Percentiles rank a stretch among this genome's conserved stretches.
These are phyloP conservation scores for Nebria salina DNA, from an alignment of 2,888 invertebrate species.

Conservation along the genomic window DNA sequence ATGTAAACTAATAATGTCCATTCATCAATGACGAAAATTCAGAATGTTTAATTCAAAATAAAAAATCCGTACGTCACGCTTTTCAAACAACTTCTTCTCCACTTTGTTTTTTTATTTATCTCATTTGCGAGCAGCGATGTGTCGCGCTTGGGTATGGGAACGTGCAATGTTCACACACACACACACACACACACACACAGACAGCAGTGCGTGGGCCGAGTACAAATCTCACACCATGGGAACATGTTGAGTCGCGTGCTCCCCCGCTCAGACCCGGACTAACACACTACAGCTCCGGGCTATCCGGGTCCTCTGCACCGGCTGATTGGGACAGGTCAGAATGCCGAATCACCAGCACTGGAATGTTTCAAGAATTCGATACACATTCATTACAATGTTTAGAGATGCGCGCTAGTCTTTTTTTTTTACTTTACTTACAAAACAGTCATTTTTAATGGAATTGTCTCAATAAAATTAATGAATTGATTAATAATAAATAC, in stretches of 20 bases:
- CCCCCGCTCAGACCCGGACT: background rate
- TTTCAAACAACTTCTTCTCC: background rate
- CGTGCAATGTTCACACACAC: background rate
- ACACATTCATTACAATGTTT: background rate
- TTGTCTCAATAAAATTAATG: too few species aligned
- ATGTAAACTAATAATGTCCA: too few species aligned
- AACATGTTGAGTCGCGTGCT: background rate
- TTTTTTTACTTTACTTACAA: too few species aligned
- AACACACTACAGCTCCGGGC: background rate
- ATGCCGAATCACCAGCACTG: background rate
- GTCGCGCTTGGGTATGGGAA: slow-evolving; percentile 8
- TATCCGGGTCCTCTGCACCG: background rate
- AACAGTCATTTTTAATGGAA: too few species aligned
- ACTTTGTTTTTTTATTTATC: background rate
- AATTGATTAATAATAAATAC: too few species aligned
- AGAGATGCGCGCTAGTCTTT: too few species aligned
- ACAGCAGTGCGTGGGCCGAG: background rate
- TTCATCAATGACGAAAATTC: too few species aligned
- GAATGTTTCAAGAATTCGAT: background rate
- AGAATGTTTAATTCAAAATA: too few species aligned
- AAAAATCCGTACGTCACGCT: background rate
- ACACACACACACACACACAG: background rate
- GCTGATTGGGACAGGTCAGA: slow-evolving; percentile 12
- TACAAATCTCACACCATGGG: slow-evolving; percentile 13
- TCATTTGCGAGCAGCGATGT: background rate